A percentile compares a stretch with the other conserved stretches of the same genome.
Evolutionary conservation across 53 echinoderm and acorn worm species (phyloP).

Genomic region (Zoroaster sp.): DNA sequence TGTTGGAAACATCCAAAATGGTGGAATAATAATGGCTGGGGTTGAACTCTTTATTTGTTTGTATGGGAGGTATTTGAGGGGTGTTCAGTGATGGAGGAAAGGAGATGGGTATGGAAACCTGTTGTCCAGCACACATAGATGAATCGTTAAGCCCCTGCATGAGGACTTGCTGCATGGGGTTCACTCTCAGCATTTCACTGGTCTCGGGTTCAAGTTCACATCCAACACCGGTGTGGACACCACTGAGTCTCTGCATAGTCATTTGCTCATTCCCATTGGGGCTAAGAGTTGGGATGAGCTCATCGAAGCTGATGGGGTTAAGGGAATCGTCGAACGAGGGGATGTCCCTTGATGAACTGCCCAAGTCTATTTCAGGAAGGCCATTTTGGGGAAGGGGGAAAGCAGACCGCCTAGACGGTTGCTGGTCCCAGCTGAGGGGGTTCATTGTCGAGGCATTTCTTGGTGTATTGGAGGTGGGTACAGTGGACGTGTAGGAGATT

Average conservation of each 20-base stretch:
- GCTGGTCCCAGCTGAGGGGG: not conserved
- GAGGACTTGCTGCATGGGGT: not conserved
- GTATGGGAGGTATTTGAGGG: conserved; percentile 6
- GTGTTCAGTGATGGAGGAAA: not conserved
- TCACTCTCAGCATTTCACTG: not conserved
- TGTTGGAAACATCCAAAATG: not conserved
- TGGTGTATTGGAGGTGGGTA: not conserved
- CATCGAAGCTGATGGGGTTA: conserved; percentile 29
- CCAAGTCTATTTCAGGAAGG: not conserved
- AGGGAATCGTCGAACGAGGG: conserved; percentile 58
- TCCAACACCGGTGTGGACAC: not conserved
- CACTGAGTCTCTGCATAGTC: not conserved
- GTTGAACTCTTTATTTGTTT: not conserved
- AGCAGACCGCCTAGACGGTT: not conserved
- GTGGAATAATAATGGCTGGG: not conserved
- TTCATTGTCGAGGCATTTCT: not conserved
- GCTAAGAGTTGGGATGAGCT: conserved; percentile 21
- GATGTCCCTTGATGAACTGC: not conserved
- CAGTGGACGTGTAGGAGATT: not conserved
- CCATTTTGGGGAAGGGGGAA: not conserved
- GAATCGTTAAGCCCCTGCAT: not conserved
- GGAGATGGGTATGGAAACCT: not conserved
- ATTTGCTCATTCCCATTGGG: not conserved
- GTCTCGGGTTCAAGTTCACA: not conserved
- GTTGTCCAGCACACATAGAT: conserved; percentile 42